These are phyloP conservation scores for Balanococcus diminutus DNA, from an alignment of 2,888 invertebrate species.

Conservation along the genomic window DNA sequence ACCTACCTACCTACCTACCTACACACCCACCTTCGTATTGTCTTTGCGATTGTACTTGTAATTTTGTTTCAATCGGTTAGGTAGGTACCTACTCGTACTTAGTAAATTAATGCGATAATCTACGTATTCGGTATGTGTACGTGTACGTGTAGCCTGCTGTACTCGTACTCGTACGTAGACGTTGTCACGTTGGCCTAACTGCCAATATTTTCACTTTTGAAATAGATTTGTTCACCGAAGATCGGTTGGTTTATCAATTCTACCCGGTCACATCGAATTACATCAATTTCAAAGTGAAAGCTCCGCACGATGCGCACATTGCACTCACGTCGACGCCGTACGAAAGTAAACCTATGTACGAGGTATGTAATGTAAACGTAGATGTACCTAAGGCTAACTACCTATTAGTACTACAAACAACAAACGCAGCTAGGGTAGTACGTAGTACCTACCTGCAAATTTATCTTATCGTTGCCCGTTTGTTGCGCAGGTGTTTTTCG, in stretches of 20 bases:
- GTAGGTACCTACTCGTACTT: too few species aligned
- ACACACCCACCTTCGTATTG: too few species aligned
- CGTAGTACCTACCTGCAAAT: background rate
- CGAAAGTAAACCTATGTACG: slow-evolving; percentile 79
- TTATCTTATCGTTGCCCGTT: background rate
- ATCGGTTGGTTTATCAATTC: slow-evolving; percentile 82
- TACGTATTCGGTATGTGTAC: too few species aligned
- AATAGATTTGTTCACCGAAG: slow-evolving; percentile 79
- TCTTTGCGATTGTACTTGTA: too few species aligned
- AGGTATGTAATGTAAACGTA: slow-evolving; percentile 65
- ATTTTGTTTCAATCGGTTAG: too few species aligned
- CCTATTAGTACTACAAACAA: background rate
- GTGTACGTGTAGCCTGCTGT: too few species aligned
- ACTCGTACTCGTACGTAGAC: too few species aligned
- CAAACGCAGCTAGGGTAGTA: background rate
- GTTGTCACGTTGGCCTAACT: too few species aligned
- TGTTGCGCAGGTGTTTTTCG: slow-evolving; percentile 73
- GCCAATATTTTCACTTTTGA: too few species aligned
- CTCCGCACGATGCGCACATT: slow-evolving; percentile 83
- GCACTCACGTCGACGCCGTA: slow-evolving; percentile 75
- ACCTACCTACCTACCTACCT: too few species aligned
- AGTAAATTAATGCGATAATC: too few species aligned
- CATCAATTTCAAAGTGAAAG: slow-evolving; percentile 78
- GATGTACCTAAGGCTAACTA: background rate
- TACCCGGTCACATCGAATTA: slow-evolving; percentile 73